Evolutionary conservation across 2,113 vertebrate species (phyloP), one percentile per base, ranked within the genome.

Genomic region (Hylia prasina): DNA sequence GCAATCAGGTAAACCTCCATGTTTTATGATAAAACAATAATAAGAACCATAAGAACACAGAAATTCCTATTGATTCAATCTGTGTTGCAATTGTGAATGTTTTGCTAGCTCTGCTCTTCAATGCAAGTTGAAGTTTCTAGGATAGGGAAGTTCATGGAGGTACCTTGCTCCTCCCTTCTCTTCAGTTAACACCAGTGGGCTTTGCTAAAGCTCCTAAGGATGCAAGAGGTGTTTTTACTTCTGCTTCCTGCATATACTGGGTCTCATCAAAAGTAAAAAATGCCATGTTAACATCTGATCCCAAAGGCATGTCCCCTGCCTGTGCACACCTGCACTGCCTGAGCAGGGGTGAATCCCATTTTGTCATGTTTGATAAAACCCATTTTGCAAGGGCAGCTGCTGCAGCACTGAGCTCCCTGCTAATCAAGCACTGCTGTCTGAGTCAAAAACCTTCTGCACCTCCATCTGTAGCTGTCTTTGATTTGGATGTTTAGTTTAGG

Each of bases 271-370:
- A 72, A 82, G 44, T 11, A 27, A 47, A 50, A 84, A 93, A 66
- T 8, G 7, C 42, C 0, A 0, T 47, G 24, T n/a, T 53, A 44
- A 85, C 17, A 82, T 18, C 73, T 82, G 39, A 57, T 69, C 12
- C 45, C 63, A 4, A 73, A 71, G 57, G 8, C 40, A 8, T 3
- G 4, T 3, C 1, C 28, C 30, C 54, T 40, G 51, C 35, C 21
- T 37, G 51, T 19, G 50, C 25, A 42, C 58, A 30, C 56, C 51
- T 61, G 60, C 1, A 0, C 24, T 70, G 35, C 54, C 42, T 51
- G 39, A 0, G 0, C 18, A 9, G 12, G 44, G 40, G 2, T 40
- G 48, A 66, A 68, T 47, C 50, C 5, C 4, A 15, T 76, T 64
- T 31, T 21, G 27, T 18, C 2, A 4, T 2, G 2, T 22, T 93